Evolutionary conservation across 2,113 vertebrate species (phyloP), one percentile per base, ranked within the genome.

Genomic region (Halcyon senegalensis): DNA sequence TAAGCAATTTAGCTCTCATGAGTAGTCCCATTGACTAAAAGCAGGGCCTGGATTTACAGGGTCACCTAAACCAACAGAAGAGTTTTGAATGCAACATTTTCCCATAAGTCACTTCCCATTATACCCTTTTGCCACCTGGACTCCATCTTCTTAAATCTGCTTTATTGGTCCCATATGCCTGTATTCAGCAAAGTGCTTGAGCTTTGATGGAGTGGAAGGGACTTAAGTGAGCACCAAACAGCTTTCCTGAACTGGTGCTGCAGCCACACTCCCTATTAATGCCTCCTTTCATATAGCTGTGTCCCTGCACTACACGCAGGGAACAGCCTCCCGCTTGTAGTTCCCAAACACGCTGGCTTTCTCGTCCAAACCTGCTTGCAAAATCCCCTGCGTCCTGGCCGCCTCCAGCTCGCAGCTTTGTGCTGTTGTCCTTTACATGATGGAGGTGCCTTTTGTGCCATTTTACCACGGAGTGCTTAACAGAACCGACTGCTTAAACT

Each of bases 41-140:
- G 87, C 81, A 31, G 87, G 66, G 70, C 58, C 87, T 92, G 89
- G 78, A 95, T 95, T 96, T 94, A 95, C 96, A 89, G 89, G 95
- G 94, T 96, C 95, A 96, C 92, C 96, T 96, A 97, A 97, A 97
- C 91, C 91, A 96, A 96, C 95, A 96, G 89, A 87, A 79, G 73
- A 93, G 86, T 94, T 96, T 79, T 91, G 69, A 96, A 95, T 70
- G 86, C 94, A 91, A 87, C 84, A 59, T 97, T 96, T 96, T 96
- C 93, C 95, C 92, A 76, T 96, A 96, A 95, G 94, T 94, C 96
- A 97, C 84, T 96, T 96, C 92, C 86, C 89, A 96, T 95, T 96
- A 96, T 96, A 91, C 17, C 62, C 87, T 91, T 93, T 94, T 96
- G 94, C 96, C 95, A 96, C 96, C 96, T 97, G 96, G 94, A 84